These are phyloP conservation scores for Pelmatolapia mariae DNA, from an alignment of 2,113 vertebrate species.

Conservation along the genomic window DNA sequence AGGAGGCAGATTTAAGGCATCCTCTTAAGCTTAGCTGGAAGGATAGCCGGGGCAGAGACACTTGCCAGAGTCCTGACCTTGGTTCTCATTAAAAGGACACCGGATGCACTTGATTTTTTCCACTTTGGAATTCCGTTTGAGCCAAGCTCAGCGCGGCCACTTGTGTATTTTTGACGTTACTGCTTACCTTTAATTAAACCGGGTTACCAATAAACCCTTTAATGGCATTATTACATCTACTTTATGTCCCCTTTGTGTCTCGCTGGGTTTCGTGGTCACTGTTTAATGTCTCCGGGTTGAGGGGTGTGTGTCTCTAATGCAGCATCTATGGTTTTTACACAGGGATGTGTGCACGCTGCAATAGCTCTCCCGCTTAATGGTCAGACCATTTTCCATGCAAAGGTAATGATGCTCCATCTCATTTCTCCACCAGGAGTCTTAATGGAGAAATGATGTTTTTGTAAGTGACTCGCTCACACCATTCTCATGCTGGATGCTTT, in stretches of 20 bases:
- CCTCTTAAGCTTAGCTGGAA: constrained; percentile 31
- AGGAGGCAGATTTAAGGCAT: constrained; percentile 28
- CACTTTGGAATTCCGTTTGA: neutral
- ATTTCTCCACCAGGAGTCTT: constrained; percentile 15
- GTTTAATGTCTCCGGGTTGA: constrained; percentile 26
- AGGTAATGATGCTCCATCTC: constrained; percentile 28
- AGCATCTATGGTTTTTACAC: constrained; percentile 19
- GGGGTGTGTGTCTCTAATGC: constrained; percentile 30
- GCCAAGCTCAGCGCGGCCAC: neutral
- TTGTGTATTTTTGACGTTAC: constrained; percentile 18
- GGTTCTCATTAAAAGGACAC: constrained; percentile 16
- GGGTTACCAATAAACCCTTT: constrained; percentile 17
- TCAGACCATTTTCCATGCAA: constrained; percentile 36
- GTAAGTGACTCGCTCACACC: constrained; percentile 6
- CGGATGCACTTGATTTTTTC: neutral
- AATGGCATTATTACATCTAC: constrained; percentile 21
- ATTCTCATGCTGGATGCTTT: constrained; percentile 9
- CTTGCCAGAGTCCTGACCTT: constrained; percentile 15
- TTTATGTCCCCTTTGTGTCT: constrained; percentile 38
- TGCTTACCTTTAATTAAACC: constrained; percentile 30
- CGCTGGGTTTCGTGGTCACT: constrained; percentile 45
- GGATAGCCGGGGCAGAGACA: neutral
- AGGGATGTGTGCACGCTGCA: neutral
- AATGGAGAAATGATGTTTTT: constrained; percentile 50
- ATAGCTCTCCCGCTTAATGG: constrained; percentile 17